Percentiles rank a stretch among this genome's conserved stretches.
Evolutionary conservation across 2,797 vertebrate species (phyloP).

Genomic region (Myotis pilosus): DNA sequence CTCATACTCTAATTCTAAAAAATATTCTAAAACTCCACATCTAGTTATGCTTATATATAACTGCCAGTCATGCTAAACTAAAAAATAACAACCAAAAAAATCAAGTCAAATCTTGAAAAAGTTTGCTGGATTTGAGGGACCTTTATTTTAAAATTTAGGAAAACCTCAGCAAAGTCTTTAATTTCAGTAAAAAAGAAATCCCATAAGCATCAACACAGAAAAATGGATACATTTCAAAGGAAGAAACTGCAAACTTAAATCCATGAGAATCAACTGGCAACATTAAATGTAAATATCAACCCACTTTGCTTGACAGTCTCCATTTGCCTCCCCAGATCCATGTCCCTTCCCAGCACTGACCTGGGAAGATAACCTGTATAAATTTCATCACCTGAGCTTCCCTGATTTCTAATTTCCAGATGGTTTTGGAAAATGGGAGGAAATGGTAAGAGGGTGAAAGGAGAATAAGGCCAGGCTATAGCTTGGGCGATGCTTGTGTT

Average conservation of each 20-base stretch:
- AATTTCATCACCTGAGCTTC: neutral
- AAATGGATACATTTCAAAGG: neutral
- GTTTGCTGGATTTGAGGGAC: neutral
- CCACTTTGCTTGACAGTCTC: neutral
- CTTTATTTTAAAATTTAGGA: neutral
- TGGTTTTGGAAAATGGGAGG: neutral
- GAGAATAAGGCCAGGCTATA: neutral
- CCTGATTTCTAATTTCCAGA: neutral
- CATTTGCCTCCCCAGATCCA: neutral
- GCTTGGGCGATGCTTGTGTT: neutral
- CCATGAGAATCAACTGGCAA: neutral
- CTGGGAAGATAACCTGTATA: neutral
- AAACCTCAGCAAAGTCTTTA: neutral
- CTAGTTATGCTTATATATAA: neutral
- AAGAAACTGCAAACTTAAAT: neutral
- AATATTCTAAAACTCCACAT: neutral
- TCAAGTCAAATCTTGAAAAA: neutral
- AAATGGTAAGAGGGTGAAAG: neutral
- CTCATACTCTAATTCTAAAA: neutral
- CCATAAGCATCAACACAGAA: neutral
- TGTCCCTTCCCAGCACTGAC: neutral
- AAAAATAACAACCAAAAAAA: neutral
- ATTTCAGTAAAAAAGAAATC: neutral
- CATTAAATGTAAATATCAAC: neutral
- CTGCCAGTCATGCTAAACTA: neutral